phyloP scores from a whole-genome alignment of 2,113 vertebrate species.

The Corynorhinus townsendii region DNA sequence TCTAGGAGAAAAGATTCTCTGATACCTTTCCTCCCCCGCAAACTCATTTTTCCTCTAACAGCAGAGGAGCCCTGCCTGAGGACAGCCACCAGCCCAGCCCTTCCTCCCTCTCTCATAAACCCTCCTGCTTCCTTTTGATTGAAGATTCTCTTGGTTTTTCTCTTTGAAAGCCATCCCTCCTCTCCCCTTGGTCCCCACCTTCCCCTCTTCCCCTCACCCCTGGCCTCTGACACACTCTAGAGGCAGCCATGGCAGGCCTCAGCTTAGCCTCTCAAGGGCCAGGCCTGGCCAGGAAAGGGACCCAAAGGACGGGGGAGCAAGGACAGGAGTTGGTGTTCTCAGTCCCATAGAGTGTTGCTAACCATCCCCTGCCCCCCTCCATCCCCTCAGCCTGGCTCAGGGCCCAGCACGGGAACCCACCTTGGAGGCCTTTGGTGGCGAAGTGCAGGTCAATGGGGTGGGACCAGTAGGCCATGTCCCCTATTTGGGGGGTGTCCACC shows the following conservation, averaged over 20 bases:
- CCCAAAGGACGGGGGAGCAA: background rate
- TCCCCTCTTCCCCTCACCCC: background rate
- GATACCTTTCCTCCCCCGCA: background rate
- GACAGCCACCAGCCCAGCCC: background rate
- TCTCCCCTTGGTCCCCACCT: background rate
- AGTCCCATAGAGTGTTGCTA: background rate
- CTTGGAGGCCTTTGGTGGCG: constrained; percentile 91
- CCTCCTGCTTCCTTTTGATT: background rate
- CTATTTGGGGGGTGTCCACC: constrained; percentile 87
- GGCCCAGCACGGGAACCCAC: constrained; percentile 56
- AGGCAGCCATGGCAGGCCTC: background rate
- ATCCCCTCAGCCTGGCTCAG: background rate
- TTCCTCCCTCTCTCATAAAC: background rate
- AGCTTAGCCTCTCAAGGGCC: background rate
- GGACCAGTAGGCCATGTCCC: constrained; percentile 90
- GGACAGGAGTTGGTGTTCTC: background rate
- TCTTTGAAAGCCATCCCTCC: background rate
- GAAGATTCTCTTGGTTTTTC: background rate
- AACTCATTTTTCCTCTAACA: background rate
- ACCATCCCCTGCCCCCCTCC: no score
- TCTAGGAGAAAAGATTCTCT: background rate
- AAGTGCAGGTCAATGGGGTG: constrained; percentile 93
- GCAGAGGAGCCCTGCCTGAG: background rate
- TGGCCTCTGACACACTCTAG: background rate
- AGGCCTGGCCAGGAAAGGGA: background rate